Base-by-base conservation (phyloP, 2,888 invertebrate species). In the Antheraea assamensis region DNA sequence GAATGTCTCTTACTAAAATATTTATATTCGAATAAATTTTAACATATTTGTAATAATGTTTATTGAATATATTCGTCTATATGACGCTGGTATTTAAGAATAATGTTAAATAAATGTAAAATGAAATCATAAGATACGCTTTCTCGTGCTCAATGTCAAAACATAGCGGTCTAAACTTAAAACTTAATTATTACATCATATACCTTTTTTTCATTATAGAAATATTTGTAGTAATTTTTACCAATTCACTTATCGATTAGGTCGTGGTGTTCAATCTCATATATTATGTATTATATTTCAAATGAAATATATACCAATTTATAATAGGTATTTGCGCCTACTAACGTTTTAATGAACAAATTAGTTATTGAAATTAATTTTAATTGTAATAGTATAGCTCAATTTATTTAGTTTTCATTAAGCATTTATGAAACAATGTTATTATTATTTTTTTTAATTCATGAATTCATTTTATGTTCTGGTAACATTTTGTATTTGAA, bases 121-220 rank as follows among this genome's bases (percentile, higher is more conserved):
- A 79, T 82, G 78, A 79, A 77, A 80, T 81, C 78, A 80, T 86
- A 85, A 85, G 84, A 86, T 92, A 93, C 90, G 93, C 94, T 93
- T 94, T 86, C 88, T 88, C 85, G 90, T 93, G 94, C 94, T 94
- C 94, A 94, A 94, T 90, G 90, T 92, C 88, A 87, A 88, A 87
- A 88, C 81, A 84, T 87, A 89, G 89, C 92, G 93, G 93, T 93
- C 93, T 92, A 93, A 92, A 87, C 76, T 73, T 77, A 77, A 80
- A 92, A 87, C 76, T 73, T 77, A 77, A 80, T 78, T 81, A 78
- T 79, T 78, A 75, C 72, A 84, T 79, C 79, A 76, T 79, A 74
- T 80, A 76, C 75, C 75, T 75, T 76, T 82, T n/a, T 81, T 78
- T 82, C 81, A 80, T 78, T 79, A 81, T 79, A 77, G 81, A 82